Conservation (phyloP, 2,797 vertebrate genomes). For the Danio jaintianensis region DNA sequence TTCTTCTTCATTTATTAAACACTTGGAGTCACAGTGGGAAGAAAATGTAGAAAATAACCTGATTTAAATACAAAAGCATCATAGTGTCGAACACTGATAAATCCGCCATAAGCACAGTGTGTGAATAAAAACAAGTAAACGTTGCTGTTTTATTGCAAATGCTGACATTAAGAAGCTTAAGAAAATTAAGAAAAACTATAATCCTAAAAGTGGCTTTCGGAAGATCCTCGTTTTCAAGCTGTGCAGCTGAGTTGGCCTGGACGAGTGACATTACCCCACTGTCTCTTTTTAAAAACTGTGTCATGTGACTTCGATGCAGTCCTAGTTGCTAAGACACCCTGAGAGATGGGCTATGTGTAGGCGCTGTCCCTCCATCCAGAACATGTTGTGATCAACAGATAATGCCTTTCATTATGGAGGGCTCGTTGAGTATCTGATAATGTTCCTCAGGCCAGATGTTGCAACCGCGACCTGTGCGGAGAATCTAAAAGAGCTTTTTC, state of each 20-base stretch:
- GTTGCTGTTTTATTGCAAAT: background rate
- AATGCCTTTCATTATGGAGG: constrained; percentile 61
- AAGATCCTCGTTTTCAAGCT: background rate
- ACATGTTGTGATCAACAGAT: constrained; percentile 60
- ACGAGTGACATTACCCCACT: constrained; percentile 1
- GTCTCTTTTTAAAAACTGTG: background rate
- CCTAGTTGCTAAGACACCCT: constrained; percentile 55
- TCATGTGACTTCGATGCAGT: constrained; percentile 48
- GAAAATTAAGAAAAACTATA: background rate
- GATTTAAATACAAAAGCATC: background rate
- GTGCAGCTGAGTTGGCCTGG: background rate
- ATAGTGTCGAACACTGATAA: background rate
- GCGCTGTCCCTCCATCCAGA: constrained; percentile 44
- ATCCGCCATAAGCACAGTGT: background rate
- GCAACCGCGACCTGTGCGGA: background rate
- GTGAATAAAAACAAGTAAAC: too few species aligned
- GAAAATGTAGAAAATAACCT: background rate
- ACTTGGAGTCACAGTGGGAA: background rate
- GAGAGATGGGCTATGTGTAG: constrained; percentile 43
- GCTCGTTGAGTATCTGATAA: constrained; percentile 55
- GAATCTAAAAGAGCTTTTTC: constrained; percentile 23
- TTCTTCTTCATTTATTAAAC: background rate
- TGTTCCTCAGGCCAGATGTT: constrained; percentile 50
- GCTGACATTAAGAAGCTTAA: background rate
- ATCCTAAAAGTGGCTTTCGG: background rate